phyloP scores from a whole-genome alignment of 2,888 invertebrate species.

The Dione juno region DNA sequence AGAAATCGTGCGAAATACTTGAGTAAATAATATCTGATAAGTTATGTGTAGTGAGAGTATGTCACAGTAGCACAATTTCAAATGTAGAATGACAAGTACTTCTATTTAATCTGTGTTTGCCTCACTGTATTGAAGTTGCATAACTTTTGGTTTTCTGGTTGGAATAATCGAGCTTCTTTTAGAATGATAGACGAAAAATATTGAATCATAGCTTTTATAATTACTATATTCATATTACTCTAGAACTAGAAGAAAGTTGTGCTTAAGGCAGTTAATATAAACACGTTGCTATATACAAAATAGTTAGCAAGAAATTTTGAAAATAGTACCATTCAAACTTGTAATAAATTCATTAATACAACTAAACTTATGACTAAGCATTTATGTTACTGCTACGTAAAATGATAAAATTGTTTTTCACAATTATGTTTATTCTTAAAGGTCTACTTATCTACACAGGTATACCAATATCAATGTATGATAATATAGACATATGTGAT shows the following conservation, averaged over 20 bases:
- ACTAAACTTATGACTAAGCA: neutral
- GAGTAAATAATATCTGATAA: slow-evolving; percentile 34
- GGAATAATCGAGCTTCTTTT: no score
- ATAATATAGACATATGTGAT: slow-evolving; percentile 11
- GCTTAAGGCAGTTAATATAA: no score
- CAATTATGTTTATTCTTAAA: neutral
- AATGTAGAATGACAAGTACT: neutral
- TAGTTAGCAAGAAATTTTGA: no score
- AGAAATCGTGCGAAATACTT: slow-evolving; percentile 71
- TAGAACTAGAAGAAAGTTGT: no score
- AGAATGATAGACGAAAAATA: no score
- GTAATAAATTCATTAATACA: neutral
- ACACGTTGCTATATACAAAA: no score
- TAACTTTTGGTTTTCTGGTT: no score
- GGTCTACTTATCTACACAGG: slow-evolving; percentile 9
- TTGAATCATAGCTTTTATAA: no score
- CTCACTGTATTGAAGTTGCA: no score
- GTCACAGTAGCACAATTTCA: slow-evolving; percentile 12
- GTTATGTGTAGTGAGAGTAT: slow-evolving; percentile 26
- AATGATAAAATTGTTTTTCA: slow-evolving; percentile 13
- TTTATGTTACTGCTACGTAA: neutral
- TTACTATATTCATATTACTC: no score
- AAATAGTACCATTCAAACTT: neutral
- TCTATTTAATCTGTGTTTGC: neutral
- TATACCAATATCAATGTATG: neutral